Evolutionary conservation across 2,113 vertebrate genomes (phyloP).

Genomic region (Micromys minutus): DNA sequence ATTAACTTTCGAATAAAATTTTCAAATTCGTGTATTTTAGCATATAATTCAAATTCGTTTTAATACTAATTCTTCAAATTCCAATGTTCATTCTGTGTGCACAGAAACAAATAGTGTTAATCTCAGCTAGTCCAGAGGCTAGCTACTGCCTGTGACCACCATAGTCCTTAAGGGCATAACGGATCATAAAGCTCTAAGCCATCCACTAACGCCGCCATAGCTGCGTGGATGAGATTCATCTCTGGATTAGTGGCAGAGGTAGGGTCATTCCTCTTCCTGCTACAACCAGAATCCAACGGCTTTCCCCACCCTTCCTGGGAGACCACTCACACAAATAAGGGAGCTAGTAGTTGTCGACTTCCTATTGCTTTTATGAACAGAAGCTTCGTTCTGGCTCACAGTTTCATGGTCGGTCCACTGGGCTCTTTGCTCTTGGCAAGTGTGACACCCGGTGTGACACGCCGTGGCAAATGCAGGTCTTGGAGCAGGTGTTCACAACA

Average conservation of each 20-base stretch:
- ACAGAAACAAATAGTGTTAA: neutral
- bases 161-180: neutral
- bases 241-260: neutral
- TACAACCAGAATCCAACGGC: neutral
- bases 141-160: too few species aligned
- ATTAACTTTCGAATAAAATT: neutral
- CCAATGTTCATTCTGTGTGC: neutral
- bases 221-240: neutral
- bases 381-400: neutral
- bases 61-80: neutral
- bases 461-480: neutral
- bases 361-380: neutral
- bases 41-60: neutral
- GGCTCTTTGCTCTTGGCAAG: neutral
- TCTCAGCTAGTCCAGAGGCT: neutral
- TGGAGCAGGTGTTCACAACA: neutral
- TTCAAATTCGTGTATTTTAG: neutral
- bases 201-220: neutral
- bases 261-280: neutral
- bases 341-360: neutral
- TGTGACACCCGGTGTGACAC: neutral
- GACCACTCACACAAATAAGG: neutral
- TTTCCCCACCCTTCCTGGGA: neutral
- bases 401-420: too few species aligned
- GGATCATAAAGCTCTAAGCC: neutral